phyloP scores from a whole-genome alignment of 53 echinoderm and acorn worm species.

The Henricia sp. region DNA sequence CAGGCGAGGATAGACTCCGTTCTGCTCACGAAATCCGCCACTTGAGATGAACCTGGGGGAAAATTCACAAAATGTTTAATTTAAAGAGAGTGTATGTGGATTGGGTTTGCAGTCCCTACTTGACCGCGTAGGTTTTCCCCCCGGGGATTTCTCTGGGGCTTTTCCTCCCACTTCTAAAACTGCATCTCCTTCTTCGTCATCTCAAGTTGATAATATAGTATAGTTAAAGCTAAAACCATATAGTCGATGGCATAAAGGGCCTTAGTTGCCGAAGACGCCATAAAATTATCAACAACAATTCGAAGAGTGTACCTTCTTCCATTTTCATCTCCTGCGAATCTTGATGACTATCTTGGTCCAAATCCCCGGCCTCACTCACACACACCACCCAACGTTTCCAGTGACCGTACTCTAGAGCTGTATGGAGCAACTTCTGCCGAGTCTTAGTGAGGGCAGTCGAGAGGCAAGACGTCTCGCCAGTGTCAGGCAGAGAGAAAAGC shows the following conservation, averaged over 20 bases:
- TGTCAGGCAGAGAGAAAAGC: slow-evolving; percentile 20
- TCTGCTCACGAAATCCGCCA: slow-evolving; percentile 9
- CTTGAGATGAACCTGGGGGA: background rate
- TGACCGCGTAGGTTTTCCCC: too few relatives aligned
- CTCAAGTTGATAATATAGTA: too few relatives aligned
- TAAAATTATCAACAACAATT: too few relatives aligned
- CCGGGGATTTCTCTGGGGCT: too few relatives aligned
- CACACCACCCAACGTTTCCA: slow-evolving; percentile 32
- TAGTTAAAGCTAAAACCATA: too few relatives aligned
- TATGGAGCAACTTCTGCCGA: slow-evolving; percentile 4
- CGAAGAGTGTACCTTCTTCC: background rate
- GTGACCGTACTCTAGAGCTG: slow-evolving; percentile 1
- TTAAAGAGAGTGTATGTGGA: background rate
- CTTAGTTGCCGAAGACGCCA: too few relatives aligned
- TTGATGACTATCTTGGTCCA: background rate
- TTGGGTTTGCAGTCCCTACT: too few relatives aligned
- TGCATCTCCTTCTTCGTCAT: too few relatives aligned
- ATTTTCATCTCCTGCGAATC: background rate
- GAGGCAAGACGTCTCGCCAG: slow-evolving; percentile 23
- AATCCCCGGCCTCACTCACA: background rate
- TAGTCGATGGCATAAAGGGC: too few relatives aligned
- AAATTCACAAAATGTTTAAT: background rate
- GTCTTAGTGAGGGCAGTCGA: background rate
- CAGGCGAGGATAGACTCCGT: slow-evolving; percentile 54
- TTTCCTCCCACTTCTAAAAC: too few relatives aligned